Base-by-base conservation (phyloP, 2,888 invertebrate genomes). In the Mythimna albipuncta region DNA sequence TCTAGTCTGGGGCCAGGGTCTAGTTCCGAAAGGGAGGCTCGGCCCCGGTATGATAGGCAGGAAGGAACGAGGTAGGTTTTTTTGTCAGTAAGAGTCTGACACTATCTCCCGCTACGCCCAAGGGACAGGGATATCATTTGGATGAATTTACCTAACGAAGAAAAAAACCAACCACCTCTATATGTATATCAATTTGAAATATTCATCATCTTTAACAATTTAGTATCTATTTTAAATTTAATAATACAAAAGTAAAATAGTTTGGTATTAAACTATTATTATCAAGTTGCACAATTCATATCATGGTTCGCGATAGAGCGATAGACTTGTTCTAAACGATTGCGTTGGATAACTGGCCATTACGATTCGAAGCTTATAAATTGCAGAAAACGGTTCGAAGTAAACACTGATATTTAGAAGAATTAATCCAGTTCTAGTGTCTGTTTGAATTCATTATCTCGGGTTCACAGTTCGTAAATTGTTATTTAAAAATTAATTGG, bases 251-350 rank as follows among this genome's bases (percentile, higher is more conserved):
- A 57, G 67, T 58, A 54, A 70, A 72, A 77, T 64, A 21, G 57
- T 68, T 73, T 35, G 55, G 72, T 77, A 75, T 72, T 65, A 64
- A 84, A 79, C 64, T 72, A 69, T 75, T 72, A 69, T 75, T 75
- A 86, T 72, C 67, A 19, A 59, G 63, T 84, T 85, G 82, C 72
- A 62, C 76, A 77, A 85, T 78, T 76, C 61, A 84, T 80, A 80
- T 72, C 69, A 61, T 69, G 19, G n/a, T 74, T 71, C 68, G 35
- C 52, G 67, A 73, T 68, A 72, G 21, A 55, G 35, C 62, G 72
- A 78, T 79, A 76, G 63, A 69, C 64, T 75, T 64, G 69, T 73
- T 64, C 59, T 57, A 32, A 69, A 54, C 64, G 78, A 83, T 81
- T 64, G 81, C 74, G 61, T 38, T 68, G 26, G 84, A 85, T 81